Conservation (phyloP, 2,797 vertebrate species). For the Peromyscus eremicus region DNA sequence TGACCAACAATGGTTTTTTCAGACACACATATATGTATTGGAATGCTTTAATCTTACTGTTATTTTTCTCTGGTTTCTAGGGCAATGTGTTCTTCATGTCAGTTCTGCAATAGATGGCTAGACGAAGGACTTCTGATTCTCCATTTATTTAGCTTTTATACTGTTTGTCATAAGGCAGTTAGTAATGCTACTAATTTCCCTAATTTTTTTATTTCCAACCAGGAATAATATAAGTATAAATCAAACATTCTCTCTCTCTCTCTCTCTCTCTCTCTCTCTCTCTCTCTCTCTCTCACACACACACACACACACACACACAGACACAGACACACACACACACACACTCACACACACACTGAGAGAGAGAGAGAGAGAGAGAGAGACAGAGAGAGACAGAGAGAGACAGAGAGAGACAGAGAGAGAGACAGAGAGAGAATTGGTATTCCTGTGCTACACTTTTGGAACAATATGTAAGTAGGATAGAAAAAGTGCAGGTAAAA, state of each 20-base stretch:
- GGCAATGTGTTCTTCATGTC: not conserved
- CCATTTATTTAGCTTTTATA: not conserved
- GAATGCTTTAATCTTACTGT: not conserved
- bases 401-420: not conserved
- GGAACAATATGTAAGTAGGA: not conserved
- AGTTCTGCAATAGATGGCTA: not conserved
- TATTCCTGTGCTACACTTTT: constrained; percentile 19
- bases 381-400: not conserved
- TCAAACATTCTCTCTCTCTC: no score
- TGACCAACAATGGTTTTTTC: not conserved
- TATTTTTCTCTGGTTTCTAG: not conserved
- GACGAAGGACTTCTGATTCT: not conserved
- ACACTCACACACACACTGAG: no score
- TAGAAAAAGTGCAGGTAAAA: not conserved
- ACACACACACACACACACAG: not conserved
- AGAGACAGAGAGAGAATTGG: not conserved
- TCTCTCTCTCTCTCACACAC: no score
- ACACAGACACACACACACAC: not conserved
- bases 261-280: no score
- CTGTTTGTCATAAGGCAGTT: not conserved
- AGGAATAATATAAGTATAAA: constrained; percentile 3
- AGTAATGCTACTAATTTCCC: not conserved
- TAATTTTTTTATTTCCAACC: not conserved
- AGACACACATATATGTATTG: not conserved
- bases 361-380: no score